These are phyloP conservation scores for Zalophus californianus DNA, from an alignment of 2,797 vertebrate genomes.

Conservation along the genomic window DNA sequence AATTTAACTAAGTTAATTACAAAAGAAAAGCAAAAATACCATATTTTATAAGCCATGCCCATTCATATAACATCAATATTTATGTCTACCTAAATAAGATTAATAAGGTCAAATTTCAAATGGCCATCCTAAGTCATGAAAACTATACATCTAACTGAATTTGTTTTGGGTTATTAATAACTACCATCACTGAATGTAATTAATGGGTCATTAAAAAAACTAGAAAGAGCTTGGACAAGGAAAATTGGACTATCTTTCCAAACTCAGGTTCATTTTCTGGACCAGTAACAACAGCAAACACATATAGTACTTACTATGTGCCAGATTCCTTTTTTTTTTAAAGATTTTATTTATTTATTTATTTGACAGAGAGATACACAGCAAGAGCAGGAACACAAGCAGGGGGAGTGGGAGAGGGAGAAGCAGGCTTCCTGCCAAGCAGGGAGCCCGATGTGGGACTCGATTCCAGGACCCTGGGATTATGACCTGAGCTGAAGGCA, in stretches of 20 bases:
- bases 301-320: background rate
- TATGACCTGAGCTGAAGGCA: too few relatives aligned
- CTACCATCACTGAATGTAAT: background rate
- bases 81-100: background rate
- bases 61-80: background rate
- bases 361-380: too few relatives aligned
- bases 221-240: background rate
- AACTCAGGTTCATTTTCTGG: background rate
- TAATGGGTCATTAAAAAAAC: background rate
- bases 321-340: background rate
- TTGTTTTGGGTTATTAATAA: background rate
- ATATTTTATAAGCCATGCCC: background rate
- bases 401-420: too few relatives aligned
- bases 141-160: background rate
- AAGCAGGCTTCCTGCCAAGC: too few relatives aligned
- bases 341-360: too few relatives aligned
- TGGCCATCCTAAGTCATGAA: background rate
- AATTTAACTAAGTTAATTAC: background rate
- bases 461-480: too few relatives aligned
- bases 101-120: background rate
- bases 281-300: background rate
- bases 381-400: too few relatives aligned
- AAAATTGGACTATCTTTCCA: background rate
- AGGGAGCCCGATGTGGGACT: too few relatives aligned
- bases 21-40: background rate